Evolutionary conservation across 2,888 invertebrate species (phyloP).

Genomic region (Subacronicta megacephala): DNA sequence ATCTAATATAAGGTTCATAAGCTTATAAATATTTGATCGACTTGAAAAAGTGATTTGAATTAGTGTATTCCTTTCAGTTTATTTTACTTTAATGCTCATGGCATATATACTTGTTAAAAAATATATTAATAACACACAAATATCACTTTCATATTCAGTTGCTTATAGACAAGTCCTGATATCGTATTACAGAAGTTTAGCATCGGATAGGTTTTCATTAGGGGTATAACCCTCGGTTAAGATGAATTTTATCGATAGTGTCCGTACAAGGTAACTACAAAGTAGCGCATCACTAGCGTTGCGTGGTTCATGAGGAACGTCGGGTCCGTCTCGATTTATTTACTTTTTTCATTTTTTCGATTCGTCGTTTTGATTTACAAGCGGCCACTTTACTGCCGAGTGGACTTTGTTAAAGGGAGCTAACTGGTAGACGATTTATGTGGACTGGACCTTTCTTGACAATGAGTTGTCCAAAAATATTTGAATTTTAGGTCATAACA

Average conservation of each 20-base stretch:
- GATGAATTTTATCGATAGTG: constrained; percentile 59
- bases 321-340: constrained; percentile 74
- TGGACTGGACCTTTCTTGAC: constrained; percentile 73
- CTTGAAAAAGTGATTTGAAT: constrained; percentile 20
- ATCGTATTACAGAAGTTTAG: constrained; percentile 41
- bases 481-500: constrained; percentile 80
- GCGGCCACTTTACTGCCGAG: constrained; percentile 84
- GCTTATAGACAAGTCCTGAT: constrained; percentile 2
- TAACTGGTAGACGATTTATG: constrained; percentile 87
- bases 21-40: constrained; percentile 51
- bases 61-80: too few relatives aligned
- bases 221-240: constrained; percentile 25
- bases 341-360: constrained; percentile 81
- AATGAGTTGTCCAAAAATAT: constrained; percentile 83
- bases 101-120: too few relatives aligned
- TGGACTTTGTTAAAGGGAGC: constrained; percentile 84
- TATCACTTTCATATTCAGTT: constrained; percentile 19
- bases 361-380: constrained; percentile 87
- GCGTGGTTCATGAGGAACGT: constrained; percentile 75
- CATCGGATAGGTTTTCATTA: constrained; percentile 25
- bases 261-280: constrained; percentile 32
- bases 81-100: too few relatives aligned
- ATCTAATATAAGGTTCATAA: constrained; percentile 53
- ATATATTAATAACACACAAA: constrained; percentile 5
- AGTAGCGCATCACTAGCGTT: constrained; percentile 68